Evolutionary conservation across 53 echinoderm and acorn worm genomes (phyloP).

Genomic region (Astropecten irregularis): DNA sequence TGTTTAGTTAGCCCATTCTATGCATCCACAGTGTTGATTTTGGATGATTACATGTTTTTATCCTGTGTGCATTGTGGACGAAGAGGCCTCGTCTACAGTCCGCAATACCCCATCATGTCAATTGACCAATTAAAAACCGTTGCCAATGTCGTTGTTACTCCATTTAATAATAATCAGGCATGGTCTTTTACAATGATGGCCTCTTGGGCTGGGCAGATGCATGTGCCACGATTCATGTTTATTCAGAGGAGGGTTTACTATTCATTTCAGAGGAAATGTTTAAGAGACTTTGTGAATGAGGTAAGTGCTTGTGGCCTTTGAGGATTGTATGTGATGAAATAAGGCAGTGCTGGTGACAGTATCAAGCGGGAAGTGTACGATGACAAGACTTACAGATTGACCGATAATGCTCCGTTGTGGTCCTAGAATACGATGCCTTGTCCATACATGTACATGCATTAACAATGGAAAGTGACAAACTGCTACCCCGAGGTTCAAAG

Average conservation of each 20-base stretch:
- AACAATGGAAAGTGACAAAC: too few species aligned
- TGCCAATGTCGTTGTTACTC: neutral
- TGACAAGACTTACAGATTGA: too few species aligned
- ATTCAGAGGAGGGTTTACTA: neutral
- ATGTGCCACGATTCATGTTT: neutral
- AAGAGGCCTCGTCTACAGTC: neutral
- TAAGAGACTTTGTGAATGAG: neutral
- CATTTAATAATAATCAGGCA: slow-evolving; percentile 23
- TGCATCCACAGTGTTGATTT: slow-evolving; percentile 31
- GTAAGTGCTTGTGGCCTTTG: neutral
- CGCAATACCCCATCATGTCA: neutral
- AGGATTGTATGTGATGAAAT: too few species aligned
- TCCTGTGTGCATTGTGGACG: slow-evolving; percentile 26
- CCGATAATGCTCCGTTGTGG: too few species aligned
- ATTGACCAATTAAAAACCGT: slow-evolving; percentile 27
- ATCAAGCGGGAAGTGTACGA: too few species aligned
- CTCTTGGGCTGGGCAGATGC: neutral
- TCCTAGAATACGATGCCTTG: too few species aligned
- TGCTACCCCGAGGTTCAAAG: too few species aligned
- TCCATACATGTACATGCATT: too few species aligned
- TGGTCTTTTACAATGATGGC: too few species aligned
- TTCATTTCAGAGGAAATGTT: neutral
- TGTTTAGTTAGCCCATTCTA: slow-evolving; percentile 53
- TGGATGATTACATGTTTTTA: slow-evolving; percentile 48
- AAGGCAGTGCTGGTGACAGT: too few species aligned